Evolutionary conservation across 1,140 invertebrate species (phyloP).

Genomic region (Aporrectodea caliginosa): DNA sequence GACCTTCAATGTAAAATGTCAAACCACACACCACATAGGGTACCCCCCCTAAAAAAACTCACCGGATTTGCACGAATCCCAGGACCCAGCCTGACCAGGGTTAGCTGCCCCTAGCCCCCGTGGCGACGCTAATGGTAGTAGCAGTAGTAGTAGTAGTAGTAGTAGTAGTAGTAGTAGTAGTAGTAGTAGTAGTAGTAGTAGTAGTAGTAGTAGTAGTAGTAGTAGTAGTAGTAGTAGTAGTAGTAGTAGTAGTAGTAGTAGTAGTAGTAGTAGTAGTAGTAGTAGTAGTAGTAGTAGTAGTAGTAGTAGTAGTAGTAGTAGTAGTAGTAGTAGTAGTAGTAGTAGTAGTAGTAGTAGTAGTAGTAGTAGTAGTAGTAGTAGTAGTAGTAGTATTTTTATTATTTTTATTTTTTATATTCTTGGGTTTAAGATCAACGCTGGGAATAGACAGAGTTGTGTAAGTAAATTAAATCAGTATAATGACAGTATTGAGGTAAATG

Average conservation of each 20-base stretch:
- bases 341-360: constrained; percentile 31
- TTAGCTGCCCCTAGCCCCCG: too few relatives aligned
- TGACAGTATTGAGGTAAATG: too few relatives aligned
- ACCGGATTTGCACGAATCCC: too few relatives aligned
- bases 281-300: constrained; percentile 32
- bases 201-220: constrained; percentile 28
- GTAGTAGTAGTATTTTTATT: constrained; percentile 29
- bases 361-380: constrained; percentile 31
- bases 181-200: constrained; percentile 30
- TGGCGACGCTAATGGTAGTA: constrained; percentile 29
- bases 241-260: constrained; percentile 32
- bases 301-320: constrained; percentile 32
- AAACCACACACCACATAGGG: too few relatives aligned
- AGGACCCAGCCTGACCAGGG: too few relatives aligned
- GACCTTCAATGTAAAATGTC: too few relatives aligned
- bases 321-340: constrained; percentile 31
- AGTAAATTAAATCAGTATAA: too few relatives aligned
- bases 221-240: constrained; percentile 30
- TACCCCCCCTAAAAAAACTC: too few relatives aligned
- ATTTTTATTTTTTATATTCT: too few relatives aligned
- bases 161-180: constrained; percentile 30
- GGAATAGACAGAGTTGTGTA: too few relatives aligned
- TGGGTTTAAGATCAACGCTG: too few relatives aligned
- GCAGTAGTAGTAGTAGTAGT: constrained; percentile 30
- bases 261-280: constrained; percentile 32